Percentiles rank a stretch among this genome's conserved stretches.
Evolutionary conservation across 2,888 invertebrate species (phyloP).

Genomic region (Dynastes tityus): DNA sequence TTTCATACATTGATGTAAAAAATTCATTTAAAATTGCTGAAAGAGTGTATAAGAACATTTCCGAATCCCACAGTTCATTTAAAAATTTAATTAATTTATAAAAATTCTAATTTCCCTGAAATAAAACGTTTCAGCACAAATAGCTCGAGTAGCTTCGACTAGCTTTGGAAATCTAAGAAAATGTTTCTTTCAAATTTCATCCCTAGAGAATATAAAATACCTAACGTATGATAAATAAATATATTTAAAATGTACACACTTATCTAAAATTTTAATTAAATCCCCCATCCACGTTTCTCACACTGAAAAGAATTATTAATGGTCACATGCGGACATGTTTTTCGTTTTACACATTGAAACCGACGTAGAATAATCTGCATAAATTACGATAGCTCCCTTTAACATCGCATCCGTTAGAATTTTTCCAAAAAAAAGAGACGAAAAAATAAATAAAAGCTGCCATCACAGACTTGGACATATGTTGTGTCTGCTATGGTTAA

Average conservation of each 20-base stretch:
- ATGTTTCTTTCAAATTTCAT: background rate
- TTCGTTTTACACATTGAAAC: background rate
- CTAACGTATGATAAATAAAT: background rate
- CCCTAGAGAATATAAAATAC: background rate
- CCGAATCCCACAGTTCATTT: too few relatives aligned
- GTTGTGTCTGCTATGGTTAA: background rate
- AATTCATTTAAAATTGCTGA: too few relatives aligned
- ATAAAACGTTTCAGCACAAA: background rate
- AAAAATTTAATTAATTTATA: too few relatives aligned
- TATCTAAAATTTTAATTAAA: background rate
- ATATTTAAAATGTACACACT: background rate
- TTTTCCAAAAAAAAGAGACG: background rate
- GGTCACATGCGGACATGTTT: background rate
- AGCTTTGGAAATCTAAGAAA: background rate
- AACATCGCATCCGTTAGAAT: conserved; percentile 1
- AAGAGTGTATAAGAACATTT: too few relatives aligned
- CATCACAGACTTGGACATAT: background rate
- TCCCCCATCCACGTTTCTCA: background rate
- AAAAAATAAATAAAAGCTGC: background rate
- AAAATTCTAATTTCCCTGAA: too few relatives aligned
- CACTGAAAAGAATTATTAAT: conserved; percentile 8
- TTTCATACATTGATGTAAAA: too few relatives aligned
- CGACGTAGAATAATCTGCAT: conserved; percentile 13
- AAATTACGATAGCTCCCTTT: conserved; percentile 4
- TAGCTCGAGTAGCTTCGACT: background rate